Evolutionary conservation across 2,888 invertebrate species (phyloP).

Genomic region (Yponomeuta malinellus): DNA sequence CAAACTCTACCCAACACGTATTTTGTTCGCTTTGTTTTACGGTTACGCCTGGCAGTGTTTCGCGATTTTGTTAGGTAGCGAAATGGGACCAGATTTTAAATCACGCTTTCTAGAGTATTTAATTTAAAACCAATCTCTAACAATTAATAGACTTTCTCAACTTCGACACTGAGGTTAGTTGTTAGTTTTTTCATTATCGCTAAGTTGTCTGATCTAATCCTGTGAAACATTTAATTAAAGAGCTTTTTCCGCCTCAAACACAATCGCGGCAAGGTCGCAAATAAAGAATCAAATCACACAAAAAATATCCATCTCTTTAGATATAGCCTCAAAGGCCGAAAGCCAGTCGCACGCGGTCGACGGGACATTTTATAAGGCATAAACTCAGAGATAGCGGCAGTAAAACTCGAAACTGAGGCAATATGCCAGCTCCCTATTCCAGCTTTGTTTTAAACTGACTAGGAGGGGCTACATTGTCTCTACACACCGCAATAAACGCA

Average conservation of each 20-base stretch:
- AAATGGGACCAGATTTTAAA: not conserved
- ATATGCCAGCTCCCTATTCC: conserved; percentile 61
- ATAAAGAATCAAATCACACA: not conserved
- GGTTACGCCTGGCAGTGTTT: not conserved
- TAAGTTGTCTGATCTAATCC: not conserved
- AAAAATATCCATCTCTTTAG: not conserved
- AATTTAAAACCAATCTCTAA: not conserved
- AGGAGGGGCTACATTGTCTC: conserved; percentile 45
- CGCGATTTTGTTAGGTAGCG: not conserved
- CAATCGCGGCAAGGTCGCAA: not conserved
- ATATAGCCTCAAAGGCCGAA: conserved; percentile 5
- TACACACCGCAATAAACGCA: conserved; percentile 17
- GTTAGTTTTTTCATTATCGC: not conserved
- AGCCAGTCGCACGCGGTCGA: conserved; percentile 35
- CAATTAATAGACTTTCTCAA: conserved; percentile 1
- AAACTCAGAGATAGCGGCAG: conserved; percentile 62
- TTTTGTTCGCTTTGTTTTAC: not conserved
- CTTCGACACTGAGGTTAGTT: not conserved
- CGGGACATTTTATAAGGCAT: conserved; percentile 65
- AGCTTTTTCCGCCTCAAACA: not conserved
- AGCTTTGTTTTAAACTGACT: conserved; percentile 59
- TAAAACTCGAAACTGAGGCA: conserved; percentile 63
- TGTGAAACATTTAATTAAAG: not conserved
- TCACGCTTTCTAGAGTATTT: not conserved
- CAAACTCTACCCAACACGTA: conserved; percentile 1